phyloP scores from a whole-genome alignment of 2,113 vertebrate genomes.

The Pomatorhinus ruficollis region DNA sequence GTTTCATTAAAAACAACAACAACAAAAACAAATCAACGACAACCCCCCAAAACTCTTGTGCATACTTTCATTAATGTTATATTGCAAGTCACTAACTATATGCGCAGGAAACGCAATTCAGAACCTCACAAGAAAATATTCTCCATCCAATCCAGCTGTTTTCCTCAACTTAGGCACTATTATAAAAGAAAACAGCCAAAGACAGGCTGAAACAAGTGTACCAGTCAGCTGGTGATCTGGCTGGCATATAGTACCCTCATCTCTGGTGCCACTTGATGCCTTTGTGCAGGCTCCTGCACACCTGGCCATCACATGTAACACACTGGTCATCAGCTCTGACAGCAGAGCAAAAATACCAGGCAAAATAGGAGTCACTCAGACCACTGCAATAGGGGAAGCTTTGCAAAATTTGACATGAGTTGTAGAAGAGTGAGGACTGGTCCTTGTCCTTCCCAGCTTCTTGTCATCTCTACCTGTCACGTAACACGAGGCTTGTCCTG shows the following conservation, averaged over 20 bases:
- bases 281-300: not conserved
- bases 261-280: not conserved
- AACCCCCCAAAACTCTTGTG: not conserved
- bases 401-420: not conserved
- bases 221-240: not conserved
- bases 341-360: not conserved
- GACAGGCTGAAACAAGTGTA: not conserved
- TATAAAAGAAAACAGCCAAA: not conserved
- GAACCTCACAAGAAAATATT: not conserved
- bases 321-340: not conserved
- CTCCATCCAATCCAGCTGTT: not conserved
- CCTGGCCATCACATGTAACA: not conserved
- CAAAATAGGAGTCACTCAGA: not conserved
- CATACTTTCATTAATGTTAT: not conserved
- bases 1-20: not conserved
- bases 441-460: not conserved
- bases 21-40: not conserved
- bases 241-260: not conserved
- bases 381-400: not conserved
- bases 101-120: not conserved
- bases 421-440: rapidly evolving
- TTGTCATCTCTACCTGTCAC: rapidly evolving
- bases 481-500: not conserved
- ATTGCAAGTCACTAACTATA: not conserved
- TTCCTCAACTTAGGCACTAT: not conserved